phyloP scores from a whole-genome alignment of 2,888 invertebrate genomes.

The Cotesia congregata region DNA sequence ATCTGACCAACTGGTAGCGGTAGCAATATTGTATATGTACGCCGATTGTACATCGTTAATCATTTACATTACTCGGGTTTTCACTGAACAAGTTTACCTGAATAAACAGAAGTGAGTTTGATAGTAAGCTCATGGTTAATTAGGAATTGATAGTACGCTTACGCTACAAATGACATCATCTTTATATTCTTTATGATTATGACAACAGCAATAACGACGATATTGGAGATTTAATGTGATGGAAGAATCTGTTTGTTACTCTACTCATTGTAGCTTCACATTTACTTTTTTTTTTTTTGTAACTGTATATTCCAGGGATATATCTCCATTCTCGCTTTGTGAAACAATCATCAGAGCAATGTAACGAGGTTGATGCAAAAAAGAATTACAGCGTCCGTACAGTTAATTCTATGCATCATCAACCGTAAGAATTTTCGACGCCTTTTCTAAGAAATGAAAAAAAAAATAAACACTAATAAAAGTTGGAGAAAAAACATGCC shows the following conservation, averaged over 20 bases:
- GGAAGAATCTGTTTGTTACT: not conserved
- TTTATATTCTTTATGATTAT: not conserved
- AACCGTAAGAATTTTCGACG: not conserved
- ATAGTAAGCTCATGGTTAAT: slow-evolving; percentile 8
- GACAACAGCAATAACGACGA: not conserved
- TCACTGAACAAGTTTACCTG: not conserved
- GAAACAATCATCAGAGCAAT: not conserved
- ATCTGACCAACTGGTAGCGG: not conserved
- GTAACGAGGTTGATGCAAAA: not conserved
- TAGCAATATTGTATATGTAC: not conserved
- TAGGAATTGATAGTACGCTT: slow-evolving; percentile 20
- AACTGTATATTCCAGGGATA: not conserved
- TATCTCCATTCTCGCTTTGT: not conserved
- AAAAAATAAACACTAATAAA: not conserved
- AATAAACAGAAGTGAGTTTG: not conserved
- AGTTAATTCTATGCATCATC: not conserved
- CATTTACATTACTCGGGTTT: not conserved
- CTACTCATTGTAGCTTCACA: not conserved
- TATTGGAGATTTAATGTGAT: not conserved
- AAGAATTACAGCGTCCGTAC: not conserved
- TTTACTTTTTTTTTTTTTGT: not conserved
- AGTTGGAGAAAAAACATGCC: not conserved
- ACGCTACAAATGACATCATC: slow-evolving; percentile 6
- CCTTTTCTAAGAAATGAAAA: not conserved
- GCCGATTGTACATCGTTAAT: not conserved